Evolutionary conservation across 2,113 vertebrate species (phyloP).

Genomic region (Tonatia bakeri): DNA sequence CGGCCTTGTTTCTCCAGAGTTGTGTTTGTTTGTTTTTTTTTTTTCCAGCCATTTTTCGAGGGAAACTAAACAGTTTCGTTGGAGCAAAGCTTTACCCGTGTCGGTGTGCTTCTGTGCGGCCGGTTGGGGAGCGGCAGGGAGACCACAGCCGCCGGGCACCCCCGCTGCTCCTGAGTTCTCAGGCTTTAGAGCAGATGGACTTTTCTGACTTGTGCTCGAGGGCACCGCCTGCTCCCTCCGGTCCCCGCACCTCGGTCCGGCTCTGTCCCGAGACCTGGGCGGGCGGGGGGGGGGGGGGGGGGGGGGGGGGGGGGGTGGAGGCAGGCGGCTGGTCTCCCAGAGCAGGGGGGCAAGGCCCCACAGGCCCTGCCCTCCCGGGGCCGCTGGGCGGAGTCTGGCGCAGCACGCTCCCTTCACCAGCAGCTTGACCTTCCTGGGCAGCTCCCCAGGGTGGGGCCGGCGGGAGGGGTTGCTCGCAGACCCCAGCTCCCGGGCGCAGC

Average conservation of each 20-base stretch:
- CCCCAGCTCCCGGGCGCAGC: not conserved
- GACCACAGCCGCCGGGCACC: not conserved
- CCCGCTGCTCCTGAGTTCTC: not conserved
- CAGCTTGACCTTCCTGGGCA: not conserved
- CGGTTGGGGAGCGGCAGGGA: constrained; percentile 40
- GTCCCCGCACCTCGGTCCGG: not conserved
- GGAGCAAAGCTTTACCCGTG: constrained; percentile 52
- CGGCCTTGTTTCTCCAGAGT: constrained; percentile 83
- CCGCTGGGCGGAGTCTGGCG: rapidly evolving
- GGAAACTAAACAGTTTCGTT: constrained; percentile 77
- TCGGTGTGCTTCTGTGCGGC: constrained; percentile 60
- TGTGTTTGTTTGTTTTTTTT: constrained; percentile 65
- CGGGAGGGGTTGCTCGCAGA: rapidly evolving
- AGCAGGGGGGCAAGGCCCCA: no score
- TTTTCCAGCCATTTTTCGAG: constrained; percentile 76
- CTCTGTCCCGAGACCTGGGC: rapidly evolving
- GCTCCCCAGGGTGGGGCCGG: not conserved
- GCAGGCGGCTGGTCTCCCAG: not conserved
- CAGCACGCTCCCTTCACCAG: not conserved
- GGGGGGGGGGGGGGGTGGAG: no score
- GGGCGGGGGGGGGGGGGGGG: no score
- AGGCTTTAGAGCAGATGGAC: not conserved
- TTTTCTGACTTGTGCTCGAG: rapidly evolving
- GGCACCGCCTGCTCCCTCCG: not conserved
- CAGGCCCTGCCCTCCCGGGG: not conserved